A percentile compares a stretch with the other conserved stretches of the same genome.
Conservation (phyloP, 2,113 vertebrate species). For the Phyllopteryx taeniolatus region DNA sequence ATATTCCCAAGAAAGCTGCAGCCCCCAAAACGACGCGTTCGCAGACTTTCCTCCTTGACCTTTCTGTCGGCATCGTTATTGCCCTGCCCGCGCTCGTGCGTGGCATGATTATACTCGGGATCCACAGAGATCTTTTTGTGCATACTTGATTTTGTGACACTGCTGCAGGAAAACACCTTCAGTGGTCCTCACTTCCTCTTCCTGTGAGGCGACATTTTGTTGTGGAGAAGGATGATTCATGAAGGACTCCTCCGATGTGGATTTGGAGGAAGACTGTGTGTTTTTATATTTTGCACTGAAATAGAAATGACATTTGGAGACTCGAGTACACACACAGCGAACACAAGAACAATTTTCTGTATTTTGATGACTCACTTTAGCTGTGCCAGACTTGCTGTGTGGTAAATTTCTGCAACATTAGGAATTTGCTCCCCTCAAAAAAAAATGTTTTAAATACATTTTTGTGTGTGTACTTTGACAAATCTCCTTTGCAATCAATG, state of each 20-base stretch:
- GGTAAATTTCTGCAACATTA: too few relatives aligned
- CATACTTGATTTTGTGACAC: background rate
- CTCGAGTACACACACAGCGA: too few relatives aligned
- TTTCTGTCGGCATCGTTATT: slow-evolving; percentile 18
- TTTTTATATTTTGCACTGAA: background rate
- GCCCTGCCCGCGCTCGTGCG: slow-evolving; percentile 6
- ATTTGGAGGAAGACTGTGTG: background rate
- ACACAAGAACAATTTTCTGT: too few relatives aligned
- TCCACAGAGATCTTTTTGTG: background rate
- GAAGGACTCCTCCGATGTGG: too few relatives aligned
- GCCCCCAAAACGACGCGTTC: slow-evolving; percentile 25
- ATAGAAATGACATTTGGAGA: background rate
- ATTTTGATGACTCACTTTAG: too few relatives aligned
- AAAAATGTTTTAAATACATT: too few relatives aligned
- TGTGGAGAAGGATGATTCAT: background rate
- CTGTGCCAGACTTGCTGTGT: too few relatives aligned
- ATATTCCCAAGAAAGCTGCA: slow-evolving; percentile 18
- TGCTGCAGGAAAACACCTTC: background rate
- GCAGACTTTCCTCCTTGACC: slow-evolving; percentile 52
- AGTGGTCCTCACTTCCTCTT: background rate
- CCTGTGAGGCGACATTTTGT: background rate
- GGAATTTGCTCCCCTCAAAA: too few relatives aligned
- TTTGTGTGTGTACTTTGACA: too few relatives aligned
- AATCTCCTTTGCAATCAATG: too few relatives aligned
- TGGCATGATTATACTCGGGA: slow-evolving; percentile 2